These are phyloP conservation scores for Bombus pascuorum DNA, from an alignment of 1,140 invertebrate species.

Conservation along the genomic window DNA sequence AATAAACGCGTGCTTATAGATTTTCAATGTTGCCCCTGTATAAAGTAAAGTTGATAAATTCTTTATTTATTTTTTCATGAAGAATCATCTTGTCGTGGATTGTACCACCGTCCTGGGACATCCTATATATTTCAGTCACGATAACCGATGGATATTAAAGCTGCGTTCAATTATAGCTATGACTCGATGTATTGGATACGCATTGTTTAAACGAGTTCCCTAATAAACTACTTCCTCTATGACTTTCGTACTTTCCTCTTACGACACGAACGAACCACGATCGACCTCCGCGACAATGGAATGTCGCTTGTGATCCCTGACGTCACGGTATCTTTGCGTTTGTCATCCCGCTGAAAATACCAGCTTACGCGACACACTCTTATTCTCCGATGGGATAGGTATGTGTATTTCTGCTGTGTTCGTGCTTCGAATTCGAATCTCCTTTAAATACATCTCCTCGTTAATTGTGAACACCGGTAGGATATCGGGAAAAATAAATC, in stretches of 20 bases:
- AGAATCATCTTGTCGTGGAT: neutral
- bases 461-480: neutral
- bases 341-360: slow-evolving; percentile 50
- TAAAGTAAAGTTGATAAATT: neutral
- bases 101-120: neutral
- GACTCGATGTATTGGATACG: slow-evolving; percentile 17
- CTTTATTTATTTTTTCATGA: neutral
- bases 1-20: neutral
- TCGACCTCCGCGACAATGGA: slow-evolving; percentile 43
- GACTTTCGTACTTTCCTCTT: slow-evolving; percentile 47
- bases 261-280: slow-evolving; percentile 4
- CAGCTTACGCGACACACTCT: slow-evolving; percentile 20
- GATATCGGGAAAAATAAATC: neutral
- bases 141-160: neutral
- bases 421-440: neutral
- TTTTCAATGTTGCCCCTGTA: neutral
- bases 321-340: slow-evolving; percentile 44
- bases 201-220: slow-evolving; percentile 13
- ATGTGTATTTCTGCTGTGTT: neutral
- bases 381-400: neutral
- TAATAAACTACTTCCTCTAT: slow-evolving; percentile 47
- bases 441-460: neutral
- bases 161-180: neutral
- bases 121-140: too few relatives aligned
- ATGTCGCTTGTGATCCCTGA: slow-evolving; percentile 42